phyloP scores from a whole-genome alignment of 1,140 invertebrate species.

The Bombus polaris region DNA sequence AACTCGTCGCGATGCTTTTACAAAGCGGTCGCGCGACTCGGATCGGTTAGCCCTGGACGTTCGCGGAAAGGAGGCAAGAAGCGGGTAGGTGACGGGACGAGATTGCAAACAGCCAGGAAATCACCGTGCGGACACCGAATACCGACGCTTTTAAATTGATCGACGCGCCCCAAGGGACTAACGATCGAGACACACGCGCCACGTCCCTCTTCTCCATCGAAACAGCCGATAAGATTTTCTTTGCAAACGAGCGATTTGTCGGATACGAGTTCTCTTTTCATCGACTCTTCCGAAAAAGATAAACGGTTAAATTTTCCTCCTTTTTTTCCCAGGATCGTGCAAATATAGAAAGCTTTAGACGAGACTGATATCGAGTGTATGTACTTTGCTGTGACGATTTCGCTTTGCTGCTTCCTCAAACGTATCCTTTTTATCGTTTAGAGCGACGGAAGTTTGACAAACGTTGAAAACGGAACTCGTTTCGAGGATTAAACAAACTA shows the following conservation, averaged over 20 bases:
- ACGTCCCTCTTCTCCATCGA: neutral
- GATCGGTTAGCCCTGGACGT: neutral
- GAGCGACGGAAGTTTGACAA: neutral
- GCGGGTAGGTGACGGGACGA: no score
- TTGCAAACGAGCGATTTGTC: neutral
- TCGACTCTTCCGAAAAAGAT: neutral
- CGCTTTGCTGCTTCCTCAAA: neutral
- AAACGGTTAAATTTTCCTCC: neutral
- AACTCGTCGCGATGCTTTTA: constrained; percentile 35
- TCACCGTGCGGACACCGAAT: no score
- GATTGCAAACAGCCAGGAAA: no score
- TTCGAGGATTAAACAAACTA: neutral
- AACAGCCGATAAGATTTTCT: neutral
- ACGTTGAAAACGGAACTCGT: neutral
- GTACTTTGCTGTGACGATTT: neutral
- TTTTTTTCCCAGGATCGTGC: neutral
- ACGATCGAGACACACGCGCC: neutral
- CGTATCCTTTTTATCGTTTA: neutral
- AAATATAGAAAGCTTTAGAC: neutral
- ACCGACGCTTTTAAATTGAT: neutral
- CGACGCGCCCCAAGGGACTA: neutral
- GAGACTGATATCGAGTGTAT: neutral
- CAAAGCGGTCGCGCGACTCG: constrained; percentile 2
- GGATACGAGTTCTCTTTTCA: neutral
- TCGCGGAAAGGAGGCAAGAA: neutral